Base-by-base conservation (phyloP, 2,888 invertebrate species). In the Hirtodrosophila histrioides region DNA sequence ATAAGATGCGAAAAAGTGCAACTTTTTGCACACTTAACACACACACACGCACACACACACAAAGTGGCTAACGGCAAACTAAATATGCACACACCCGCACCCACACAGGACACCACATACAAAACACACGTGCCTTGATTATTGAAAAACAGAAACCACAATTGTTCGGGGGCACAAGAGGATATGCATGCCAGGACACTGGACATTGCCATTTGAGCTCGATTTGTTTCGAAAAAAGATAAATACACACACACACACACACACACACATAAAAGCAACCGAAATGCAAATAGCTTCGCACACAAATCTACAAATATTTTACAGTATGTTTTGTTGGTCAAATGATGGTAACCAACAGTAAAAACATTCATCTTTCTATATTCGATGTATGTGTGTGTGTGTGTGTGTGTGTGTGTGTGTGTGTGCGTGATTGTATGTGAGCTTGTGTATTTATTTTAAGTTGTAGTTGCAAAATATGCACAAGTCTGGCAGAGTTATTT, bases 401-500 rank as follows among this genome's bases (percentile, higher is more conserved):
- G 17, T 17, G 39, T 35, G 10, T 36, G 8, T 48, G 24, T 9
- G 31, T 39, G 43, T 36, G 24, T 40, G n/a, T 27, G 35, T 12
- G 11, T 12, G 36, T 23, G 31, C 36, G 44, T 48, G 24, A 31
- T 12, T 36, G 17, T 24, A 31, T 33, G 17, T 36, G 11, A 51
- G 37, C 55, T 3, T 55, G 31, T 53, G 36, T 41, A 54, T 65
- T 55, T 53, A 61, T 62, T 65, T 75, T 46, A 46, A 66, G 72
- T 64, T 66, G 65, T 72, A 77, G 73, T 45, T 60, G 70, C 86
- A 27, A 83, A 82, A 82, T 87, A 83, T 82, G 83, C 75, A 85
- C 83, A 75, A 66, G 69, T 75, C 84, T 56, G 58, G 43, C 78
- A 64, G 77, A 86, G 85, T 80, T 86, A 84, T 77, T 81, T 86